Conservation (phyloP, 2,113 vertebrate species). For the Pterocles orientalis region DNA sequence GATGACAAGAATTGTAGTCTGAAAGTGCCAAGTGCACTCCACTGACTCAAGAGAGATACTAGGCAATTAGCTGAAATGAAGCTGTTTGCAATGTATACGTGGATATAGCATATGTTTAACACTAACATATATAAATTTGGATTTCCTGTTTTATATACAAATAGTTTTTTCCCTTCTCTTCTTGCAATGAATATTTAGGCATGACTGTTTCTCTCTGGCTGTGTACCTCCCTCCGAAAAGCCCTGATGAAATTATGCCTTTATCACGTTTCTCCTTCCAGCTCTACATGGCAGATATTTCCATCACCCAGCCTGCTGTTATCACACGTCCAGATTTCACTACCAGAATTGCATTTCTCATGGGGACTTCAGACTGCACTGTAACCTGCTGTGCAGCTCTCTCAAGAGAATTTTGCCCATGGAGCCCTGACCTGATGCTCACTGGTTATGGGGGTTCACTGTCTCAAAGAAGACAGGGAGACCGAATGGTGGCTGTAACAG, state of each 20-base stretch:
- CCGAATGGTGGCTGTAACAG: not conserved
- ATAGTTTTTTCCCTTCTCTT: not conserved
- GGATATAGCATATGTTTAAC: not conserved
- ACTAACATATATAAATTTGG: not conserved
- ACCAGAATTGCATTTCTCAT: not conserved
- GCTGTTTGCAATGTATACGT: not conserved
- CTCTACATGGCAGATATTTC: not conserved
- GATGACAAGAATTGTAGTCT: slow-evolving; percentile 12
- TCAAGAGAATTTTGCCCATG: not conserved
- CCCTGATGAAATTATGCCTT: not conserved
- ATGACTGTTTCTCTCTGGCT: not conserved
- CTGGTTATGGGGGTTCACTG: not conserved
- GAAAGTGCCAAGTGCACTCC: not conserved
- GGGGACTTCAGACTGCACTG: not conserved
- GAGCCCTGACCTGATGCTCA: not conserved
- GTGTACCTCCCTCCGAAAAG: not conserved
- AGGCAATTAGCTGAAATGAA: not conserved
- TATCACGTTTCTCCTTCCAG: not conserved
- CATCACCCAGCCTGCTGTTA: not conserved
- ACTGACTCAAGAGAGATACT: not conserved
- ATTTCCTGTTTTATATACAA: not conserved
- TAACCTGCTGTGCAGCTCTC: not conserved
- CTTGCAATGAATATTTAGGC: not conserved
- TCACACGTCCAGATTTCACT: not conserved
- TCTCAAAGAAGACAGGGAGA: not conserved